Conservation (phyloP, 2,113 vertebrate species). For the Phoxinus phoxinus region DNA sequence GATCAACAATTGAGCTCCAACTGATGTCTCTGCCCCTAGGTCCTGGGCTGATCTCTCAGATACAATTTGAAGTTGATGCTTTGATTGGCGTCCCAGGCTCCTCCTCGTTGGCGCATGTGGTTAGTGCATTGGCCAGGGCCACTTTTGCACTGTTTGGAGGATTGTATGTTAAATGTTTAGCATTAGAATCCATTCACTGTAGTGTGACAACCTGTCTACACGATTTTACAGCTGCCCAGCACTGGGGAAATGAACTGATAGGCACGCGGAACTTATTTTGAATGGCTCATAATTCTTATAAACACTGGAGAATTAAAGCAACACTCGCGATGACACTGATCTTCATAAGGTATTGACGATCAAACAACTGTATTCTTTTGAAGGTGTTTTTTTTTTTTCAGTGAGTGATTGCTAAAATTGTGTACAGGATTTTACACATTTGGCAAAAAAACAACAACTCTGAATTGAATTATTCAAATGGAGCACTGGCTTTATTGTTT, state of each 20-base stretch:
- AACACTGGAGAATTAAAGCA: slow-evolving; percentile 59
- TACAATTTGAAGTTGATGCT: slow-evolving; percentile 99
- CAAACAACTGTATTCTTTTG: slow-evolving; percentile 28
- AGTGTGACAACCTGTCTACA: slow-evolving; percentile 93
- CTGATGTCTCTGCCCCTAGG: slow-evolving; percentile 95
- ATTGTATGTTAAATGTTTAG: slow-evolving; percentile 89
- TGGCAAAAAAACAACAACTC: background rate
- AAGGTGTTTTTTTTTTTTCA: background rate
- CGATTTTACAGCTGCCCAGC: slow-evolving; percentile 91
- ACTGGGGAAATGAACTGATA: slow-evolving; percentile 84
- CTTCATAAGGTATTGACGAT: slow-evolving; percentile 27
- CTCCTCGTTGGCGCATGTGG: slow-evolving; percentile 86
- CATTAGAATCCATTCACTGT: slow-evolving; percentile 87
- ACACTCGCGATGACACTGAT: slow-evolving; percentile 46
- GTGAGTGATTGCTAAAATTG: background rate
- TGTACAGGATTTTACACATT: background rate
- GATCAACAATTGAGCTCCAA: slow-evolving; percentile 96
- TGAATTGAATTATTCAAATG: background rate
- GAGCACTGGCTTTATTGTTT: background rate
- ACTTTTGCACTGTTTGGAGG: slow-evolving; percentile 78
- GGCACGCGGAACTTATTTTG: slow-evolving; percentile 79
- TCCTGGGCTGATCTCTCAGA: slow-evolving; percentile 95
- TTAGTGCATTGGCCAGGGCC: slow-evolving; percentile 72
- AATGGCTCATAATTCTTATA: slow-evolving; percentile 74
- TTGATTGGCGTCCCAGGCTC: slow-evolving; percentile 94